phyloP scores from a whole-genome alignment of 2,113 vertebrate genomes.

The Cygnus buccinator region DNA sequence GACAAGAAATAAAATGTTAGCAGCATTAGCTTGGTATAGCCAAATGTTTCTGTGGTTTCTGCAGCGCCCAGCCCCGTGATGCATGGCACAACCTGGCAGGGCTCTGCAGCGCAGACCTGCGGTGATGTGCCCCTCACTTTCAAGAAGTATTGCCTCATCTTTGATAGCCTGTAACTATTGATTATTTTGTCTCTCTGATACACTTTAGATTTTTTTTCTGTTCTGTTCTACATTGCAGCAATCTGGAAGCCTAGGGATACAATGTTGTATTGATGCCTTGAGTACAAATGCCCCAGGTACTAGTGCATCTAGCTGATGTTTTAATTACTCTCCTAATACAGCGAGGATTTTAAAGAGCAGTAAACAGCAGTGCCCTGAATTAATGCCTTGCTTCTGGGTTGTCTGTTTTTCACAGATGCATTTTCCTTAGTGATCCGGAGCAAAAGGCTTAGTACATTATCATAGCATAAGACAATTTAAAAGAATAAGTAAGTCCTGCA shows the following conservation, averaged over 20 bases:
- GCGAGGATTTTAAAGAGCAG: constrained; percentile 26
- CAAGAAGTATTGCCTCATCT: too few relatives aligned
- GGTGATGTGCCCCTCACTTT: neutral
- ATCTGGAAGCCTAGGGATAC: neutral
- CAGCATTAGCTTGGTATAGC: neutral
- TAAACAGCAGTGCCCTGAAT: neutral
- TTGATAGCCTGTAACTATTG: neutral
- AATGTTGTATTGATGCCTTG: neutral
- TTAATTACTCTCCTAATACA: neutral
- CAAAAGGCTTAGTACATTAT: neutral
- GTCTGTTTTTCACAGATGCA: constrained; percentile 54
- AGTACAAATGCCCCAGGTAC: neutral
- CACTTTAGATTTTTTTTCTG: neutral
- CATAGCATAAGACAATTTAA: neutral
- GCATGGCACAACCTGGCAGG: neutral
- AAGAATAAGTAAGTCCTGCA: constrained; percentile 34
- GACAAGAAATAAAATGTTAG: neutral
- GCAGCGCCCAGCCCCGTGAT: neutral
- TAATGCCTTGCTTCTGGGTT: neutral
- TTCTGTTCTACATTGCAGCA: neutral
- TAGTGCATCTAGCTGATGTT: neutral
- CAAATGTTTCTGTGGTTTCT: neutral
- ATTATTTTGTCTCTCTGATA: neutral
- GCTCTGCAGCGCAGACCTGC: neutral
- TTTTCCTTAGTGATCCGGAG: constrained; percentile 26